Percentiles rank a stretch among this genome's conserved stretches.
Evolutionary conservation across 2,113 vertebrate species (phyloP).

Genomic region (Anas platyrhynchos): DNA sequence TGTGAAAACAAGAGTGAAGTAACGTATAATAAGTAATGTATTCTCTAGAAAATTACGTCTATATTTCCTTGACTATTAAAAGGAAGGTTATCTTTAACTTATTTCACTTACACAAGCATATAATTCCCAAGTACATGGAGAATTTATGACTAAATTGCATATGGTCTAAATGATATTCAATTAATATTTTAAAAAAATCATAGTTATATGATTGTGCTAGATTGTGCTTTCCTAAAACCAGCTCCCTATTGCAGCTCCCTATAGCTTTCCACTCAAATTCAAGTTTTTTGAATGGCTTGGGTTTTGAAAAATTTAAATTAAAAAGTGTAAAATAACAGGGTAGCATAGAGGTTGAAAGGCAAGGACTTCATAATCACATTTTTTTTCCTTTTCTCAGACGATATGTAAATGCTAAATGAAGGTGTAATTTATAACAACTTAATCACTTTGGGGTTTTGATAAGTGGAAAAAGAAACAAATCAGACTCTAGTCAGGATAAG

Average conservation of each 20-base stretch:
- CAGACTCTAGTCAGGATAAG: background rate
- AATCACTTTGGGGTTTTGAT: background rate
- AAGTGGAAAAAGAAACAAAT: background rate
- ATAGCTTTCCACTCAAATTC: background rate
- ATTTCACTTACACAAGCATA: background rate
- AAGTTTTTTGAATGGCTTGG: background rate
- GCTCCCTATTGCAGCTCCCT: background rate
- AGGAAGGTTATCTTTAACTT: background rate
- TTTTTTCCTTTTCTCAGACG: background rate
- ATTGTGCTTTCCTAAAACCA: background rate
- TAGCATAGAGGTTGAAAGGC: background rate
- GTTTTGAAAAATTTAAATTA: background rate
- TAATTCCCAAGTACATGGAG: background rate
- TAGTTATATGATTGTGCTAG: background rate
- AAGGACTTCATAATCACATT: background rate
- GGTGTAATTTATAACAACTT: background rate
- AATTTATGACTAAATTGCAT: background rate
- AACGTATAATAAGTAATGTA: background rate
- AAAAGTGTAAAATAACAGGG: background rate
- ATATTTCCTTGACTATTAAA: background rate
- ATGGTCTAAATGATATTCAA: background rate
- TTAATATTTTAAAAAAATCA: background rate
- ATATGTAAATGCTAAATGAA: slow-evolving; percentile 1
- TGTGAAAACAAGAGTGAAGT: background rate
- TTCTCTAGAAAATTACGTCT: background rate